These are phyloP conservation scores for Polypedilum pembai DNA, from an alignment of 1,140 invertebrate species.

Conservation along the genomic window DNA sequence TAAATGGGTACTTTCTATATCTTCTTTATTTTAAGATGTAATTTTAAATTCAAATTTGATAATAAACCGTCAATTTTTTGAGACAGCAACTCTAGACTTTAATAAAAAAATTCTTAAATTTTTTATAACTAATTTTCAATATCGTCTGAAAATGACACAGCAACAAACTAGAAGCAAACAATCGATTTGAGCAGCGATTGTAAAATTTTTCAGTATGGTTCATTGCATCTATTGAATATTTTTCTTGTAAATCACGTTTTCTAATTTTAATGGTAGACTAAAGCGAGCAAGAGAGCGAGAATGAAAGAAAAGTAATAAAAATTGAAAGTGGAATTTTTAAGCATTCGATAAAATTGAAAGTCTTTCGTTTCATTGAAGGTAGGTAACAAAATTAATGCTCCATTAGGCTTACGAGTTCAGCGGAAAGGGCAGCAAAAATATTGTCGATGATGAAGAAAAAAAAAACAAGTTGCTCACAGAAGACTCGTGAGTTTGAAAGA, in stretches of 20 bases:
- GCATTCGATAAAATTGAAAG: constrained; percentile 25
- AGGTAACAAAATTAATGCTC: not conserved
- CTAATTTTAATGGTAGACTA: not conserved
- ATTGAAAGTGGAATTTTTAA: not conserved
- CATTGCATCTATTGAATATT: not conserved
- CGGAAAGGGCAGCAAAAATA: constrained; percentile 9
- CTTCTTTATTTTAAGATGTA: too few relatives aligned
- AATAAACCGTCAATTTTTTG: too few relatives aligned
- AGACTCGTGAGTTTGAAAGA: not conserved
- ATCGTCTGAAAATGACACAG: too few relatives aligned
- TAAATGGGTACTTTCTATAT: too few relatives aligned
- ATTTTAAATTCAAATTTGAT: too few relatives aligned
- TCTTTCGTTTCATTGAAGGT: not conserved
- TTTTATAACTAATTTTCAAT: too few relatives aligned
- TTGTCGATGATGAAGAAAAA: not conserved
- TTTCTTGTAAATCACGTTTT: constrained; percentile 18
- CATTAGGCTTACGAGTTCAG: not conserved
- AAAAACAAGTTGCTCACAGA: not conserved
- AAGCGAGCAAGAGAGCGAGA: not conserved
- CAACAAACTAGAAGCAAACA: not conserved
- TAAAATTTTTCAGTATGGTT: not conserved
- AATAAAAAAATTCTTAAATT: too few relatives aligned
- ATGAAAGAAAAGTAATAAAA: not conserved
- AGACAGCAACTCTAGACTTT: too few relatives aligned
- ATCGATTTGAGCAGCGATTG: not conserved